These are phyloP conservation scores for Agonopterix subpropinquella DNA, from an alignment of 2,888 invertebrate species.

Conservation along the genomic window DNA sequence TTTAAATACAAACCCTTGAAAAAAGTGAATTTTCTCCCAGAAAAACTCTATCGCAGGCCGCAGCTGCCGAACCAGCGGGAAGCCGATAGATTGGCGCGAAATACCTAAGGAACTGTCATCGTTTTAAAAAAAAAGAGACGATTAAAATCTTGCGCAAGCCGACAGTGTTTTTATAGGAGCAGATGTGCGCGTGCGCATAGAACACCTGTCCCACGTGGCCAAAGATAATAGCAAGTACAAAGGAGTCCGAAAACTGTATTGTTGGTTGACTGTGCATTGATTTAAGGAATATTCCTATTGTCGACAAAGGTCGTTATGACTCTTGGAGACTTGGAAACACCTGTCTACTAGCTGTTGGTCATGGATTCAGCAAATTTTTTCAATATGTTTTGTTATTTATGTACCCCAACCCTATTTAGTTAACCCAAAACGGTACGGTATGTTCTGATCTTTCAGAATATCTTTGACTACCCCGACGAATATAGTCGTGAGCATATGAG, in stretches of 20 bases:
- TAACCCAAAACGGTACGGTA: too few species aligned
- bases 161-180: constrained; percentile 49
- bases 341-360: constrained; percentile 20
- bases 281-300: constrained; percentile 44
- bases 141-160: constrained; percentile 73
- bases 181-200: constrained; percentile 66
- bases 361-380: too few species aligned
- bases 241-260: constrained; percentile 47
- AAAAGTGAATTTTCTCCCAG: constrained; percentile 15
- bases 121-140: constrained; percentile 47
- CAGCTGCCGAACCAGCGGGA: constrained; percentile 48
- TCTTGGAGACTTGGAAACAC: constrained; percentile 21
- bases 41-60: constrained; percentile 18
- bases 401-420: too few species aligned
- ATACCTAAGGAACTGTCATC: constrained; percentile 66
- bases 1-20: too few species aligned
- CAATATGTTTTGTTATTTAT: too few species aligned
- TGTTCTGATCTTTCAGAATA: too few species aligned
- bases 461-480: too few species aligned
- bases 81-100: constrained; percentile 51
- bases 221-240: constrained; percentile 56
- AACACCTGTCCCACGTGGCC: constrained; percentile 71
- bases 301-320: constrained; percentile 17
- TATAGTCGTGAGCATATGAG: too few species aligned
- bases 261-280: constrained; percentile 51